Percentiles rank a stretch among this genome's conserved stretches.
Evolutionary conservation across 2,113 vertebrate species (phyloP).

Genomic region (Cyprinus carpio): DNA sequence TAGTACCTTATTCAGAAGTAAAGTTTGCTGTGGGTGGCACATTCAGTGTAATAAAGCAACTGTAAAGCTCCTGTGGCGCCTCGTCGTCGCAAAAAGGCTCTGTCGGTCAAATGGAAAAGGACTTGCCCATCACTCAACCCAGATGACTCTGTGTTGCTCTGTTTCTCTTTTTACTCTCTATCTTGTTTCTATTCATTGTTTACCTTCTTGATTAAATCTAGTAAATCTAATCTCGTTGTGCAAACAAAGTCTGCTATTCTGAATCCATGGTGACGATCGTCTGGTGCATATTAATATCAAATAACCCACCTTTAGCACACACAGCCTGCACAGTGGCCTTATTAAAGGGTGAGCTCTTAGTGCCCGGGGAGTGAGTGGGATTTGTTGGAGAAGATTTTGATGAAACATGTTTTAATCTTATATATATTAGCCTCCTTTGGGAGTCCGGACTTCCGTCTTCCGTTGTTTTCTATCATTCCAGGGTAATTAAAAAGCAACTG

Average conservation of each 20-base stretch:
- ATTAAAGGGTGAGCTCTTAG: constrained; percentile 67
- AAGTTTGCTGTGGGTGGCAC: neutral
- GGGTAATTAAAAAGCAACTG: constrained; percentile 56
- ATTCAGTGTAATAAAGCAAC: constrained; percentile 13
- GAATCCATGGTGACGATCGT: constrained; percentile 65
- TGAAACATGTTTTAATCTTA: constrained; percentile 73
- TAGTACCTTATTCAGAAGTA: neutral
- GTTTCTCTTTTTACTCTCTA: constrained; percentile 6
- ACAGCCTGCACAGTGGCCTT: constrained; percentile 70
- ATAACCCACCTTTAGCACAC: constrained; percentile 66
- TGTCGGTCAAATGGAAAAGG: constrained; percentile 18
- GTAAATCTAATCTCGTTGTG: constrained; percentile 75
- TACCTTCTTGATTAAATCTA: constrained; percentile 79
- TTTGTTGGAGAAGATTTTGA: constrained; percentile 73
- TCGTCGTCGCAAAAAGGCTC: neutral
- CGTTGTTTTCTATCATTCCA: constrained; percentile 38
- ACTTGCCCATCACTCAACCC: constrained; percentile 21
- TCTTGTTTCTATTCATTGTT: constrained; percentile 65
- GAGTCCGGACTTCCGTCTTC: constrained; percentile 43
- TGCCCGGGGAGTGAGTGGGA: constrained; percentile 62
- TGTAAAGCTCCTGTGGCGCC: neutral
- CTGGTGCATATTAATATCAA: constrained; percentile 76
- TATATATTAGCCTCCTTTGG: constrained; percentile 52
- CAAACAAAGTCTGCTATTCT: constrained; percentile 76
- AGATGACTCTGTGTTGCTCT: constrained; percentile 12